Evolutionary conservation across 2,888 invertebrate species (phyloP), one percentile per base, ranked within the genome.

Genomic region (Sarcophaga carnaria): DNA sequence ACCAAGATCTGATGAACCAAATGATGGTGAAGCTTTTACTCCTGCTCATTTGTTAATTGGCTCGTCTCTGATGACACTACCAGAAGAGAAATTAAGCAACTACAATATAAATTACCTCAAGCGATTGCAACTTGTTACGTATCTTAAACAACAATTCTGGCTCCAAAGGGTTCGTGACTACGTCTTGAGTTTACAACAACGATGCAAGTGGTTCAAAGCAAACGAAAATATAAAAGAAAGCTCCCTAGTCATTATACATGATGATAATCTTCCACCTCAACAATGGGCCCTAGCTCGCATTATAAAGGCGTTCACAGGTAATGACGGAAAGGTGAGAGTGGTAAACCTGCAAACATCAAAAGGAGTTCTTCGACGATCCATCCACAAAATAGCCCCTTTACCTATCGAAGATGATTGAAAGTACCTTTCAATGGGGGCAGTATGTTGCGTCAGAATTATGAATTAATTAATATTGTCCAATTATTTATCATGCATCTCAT

Each of bases 61-160:
- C 49, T 49, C 49, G 1, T 49, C 49, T 49, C 4, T 49, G 4
- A 14, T 49, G 14, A 47, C 84, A 1, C 20, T 79, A 4, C 82
- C 66, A 49, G 81, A 84, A n/a, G 63, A 78, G 49, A 14, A 20
- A 54, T 37, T 81, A 20, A 70, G 78, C 25, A 14, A 25, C 62
- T 71, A 20, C 17, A 62, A n/a, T 62, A 49, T 17, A 12, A 70
- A 72, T 11, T 54, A 49, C 20, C 45, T 87, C 12, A 83, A 70
- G 12, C 72, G 83, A 54, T 88, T 72, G 76, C 84, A 88, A 45
- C 76, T 63, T 3, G 66, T 87, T 14, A 77, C 85, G 0, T 85
- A 45, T 54, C 22, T 85, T n/a, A 88, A 85, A 59, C 82, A 87
- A 59, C 83, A 83, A 27, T 88, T 88, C 11, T 85, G 85, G 85